Evolutionary conservation across 2,113 vertebrate species (phyloP).

Genomic region (Grammatotria lemairii): DNA sequence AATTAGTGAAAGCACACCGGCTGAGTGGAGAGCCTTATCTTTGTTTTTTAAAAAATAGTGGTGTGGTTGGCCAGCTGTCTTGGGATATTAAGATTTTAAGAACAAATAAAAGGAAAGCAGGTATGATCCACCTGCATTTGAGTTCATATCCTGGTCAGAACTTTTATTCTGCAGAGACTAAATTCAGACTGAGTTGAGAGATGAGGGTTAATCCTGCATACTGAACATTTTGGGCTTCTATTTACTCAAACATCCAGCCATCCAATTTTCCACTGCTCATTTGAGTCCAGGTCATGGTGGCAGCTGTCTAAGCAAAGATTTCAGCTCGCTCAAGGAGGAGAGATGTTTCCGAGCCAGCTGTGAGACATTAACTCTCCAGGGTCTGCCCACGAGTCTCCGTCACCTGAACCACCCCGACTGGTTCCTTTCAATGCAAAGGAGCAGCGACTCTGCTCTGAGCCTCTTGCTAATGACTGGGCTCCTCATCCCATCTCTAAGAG

Average conservation of each 20-base stretch:
- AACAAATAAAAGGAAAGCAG: not conserved
- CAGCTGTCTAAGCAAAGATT: not conserved
- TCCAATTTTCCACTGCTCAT: not conserved
- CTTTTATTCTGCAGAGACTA: not conserved
- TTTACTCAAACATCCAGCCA: not conserved
- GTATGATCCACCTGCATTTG: not conserved
- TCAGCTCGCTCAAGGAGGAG: not conserved
- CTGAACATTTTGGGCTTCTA: not conserved
- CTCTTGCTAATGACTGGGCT: not conserved
- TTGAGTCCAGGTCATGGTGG: not conserved
- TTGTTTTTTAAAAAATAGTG: not conserved
- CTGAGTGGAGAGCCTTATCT: not conserved
- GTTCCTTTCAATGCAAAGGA: not conserved
- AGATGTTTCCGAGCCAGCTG: not conserved
- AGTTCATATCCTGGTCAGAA: not conserved
- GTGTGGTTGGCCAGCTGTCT: not conserved
- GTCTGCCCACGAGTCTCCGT: not conserved
- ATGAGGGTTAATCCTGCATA: not conserved
- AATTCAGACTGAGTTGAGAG: not conserved
- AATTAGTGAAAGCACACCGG: not conserved
- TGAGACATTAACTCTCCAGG: not conserved
- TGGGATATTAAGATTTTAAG: not conserved
- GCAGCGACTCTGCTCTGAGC: not conserved
- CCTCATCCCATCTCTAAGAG: not conserved
- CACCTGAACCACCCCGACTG: not conserved